These are phyloP conservation scores for Lasioglossum villosulum DNA, from an alignment of 2,888 invertebrate species.

Conservation along the genomic window DNA sequence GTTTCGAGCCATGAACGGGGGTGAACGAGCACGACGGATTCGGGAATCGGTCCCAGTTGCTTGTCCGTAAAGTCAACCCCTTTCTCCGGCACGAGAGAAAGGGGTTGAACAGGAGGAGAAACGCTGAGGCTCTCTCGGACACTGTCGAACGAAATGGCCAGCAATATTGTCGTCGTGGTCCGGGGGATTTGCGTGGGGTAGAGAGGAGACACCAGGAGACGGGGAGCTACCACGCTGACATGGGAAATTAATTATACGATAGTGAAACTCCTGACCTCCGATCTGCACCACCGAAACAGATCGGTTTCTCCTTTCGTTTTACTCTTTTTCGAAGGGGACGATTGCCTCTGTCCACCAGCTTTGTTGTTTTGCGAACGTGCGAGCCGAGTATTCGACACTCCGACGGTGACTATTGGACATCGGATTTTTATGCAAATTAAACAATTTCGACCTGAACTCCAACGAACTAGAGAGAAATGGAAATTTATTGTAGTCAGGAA, in stretches of 20 bases:
- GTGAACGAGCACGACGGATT: slow-evolving; percentile 27
- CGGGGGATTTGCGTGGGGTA: slow-evolving; percentile 76
- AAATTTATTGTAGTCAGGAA: no score
- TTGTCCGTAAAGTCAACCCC: slow-evolving; percentile 82
- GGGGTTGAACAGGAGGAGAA: slow-evolving; percentile 72
- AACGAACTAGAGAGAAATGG: not conserved
- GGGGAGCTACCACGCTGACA: slow-evolving; percentile 78
- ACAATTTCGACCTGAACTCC: not conserved
- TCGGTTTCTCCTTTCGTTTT: slow-evolving; percentile 25
- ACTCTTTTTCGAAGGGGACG: slow-evolving; percentile 21
- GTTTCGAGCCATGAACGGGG: slow-evolving; percentile 26
- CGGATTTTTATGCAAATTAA: not conserved
- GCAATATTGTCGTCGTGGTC: slow-evolving; percentile 83
- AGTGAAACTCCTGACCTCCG: slow-evolving; percentile 79
- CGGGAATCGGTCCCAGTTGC: slow-evolving; percentile 69
- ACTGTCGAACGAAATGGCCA: slow-evolving; percentile 83
- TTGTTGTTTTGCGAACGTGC: not conserved
- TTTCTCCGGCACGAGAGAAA: slow-evolving; percentile 75
- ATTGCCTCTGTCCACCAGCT: not conserved
- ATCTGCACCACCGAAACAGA: slow-evolving; percentile 61
- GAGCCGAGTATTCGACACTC: not conserved
- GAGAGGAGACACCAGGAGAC: slow-evolving; percentile 55
- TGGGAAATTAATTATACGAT: slow-evolving; percentile 84
- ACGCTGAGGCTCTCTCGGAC: slow-evolving; percentile 75
- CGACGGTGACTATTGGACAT: not conserved